phyloP scores from a whole-genome alignment of 2,888 invertebrate genomes.

The Incurvaria masculella region DNA sequence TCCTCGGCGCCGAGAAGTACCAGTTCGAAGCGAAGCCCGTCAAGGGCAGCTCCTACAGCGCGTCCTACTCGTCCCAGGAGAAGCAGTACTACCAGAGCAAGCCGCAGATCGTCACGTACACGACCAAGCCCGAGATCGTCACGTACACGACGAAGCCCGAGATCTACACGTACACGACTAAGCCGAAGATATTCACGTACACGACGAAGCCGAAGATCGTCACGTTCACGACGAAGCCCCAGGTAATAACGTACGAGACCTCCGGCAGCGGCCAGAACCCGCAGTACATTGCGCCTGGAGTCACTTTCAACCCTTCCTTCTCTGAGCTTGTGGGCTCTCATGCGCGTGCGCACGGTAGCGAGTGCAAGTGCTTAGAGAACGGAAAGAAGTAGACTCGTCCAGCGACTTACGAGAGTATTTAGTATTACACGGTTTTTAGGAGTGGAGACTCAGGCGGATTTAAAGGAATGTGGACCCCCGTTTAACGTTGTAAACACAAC shows the following conservation, averaged over 20 bases:
- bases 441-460: too few species aligned
- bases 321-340: conserved; percentile 27
- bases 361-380: conserved; percentile 40
- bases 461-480: too few species aligned
- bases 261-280: conserved; percentile 41
- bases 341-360: conserved; percentile 30
- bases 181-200: conserved; percentile 29
- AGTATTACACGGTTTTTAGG: too few species aligned
- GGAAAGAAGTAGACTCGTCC: conserved; percentile 37
- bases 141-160: conserved; percentile 36
- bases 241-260: conserved; percentile 37
- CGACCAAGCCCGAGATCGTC: conserved; percentile 25
- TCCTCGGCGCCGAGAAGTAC: background rate
- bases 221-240: conserved; percentile 27
- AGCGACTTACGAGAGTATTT: too few species aligned
- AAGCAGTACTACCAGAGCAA: conserved; percentile 40
- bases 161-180: conserved; percentile 32
- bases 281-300: conserved; percentile 37
- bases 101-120: background rate
- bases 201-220: conserved; percentile 30
- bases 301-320: conserved; percentile 34
- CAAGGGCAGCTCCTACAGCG: conserved; percentile 35
- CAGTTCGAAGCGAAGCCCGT: conserved; percentile 21
- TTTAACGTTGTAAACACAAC: too few species aligned
- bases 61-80: conserved; percentile 27